phyloP scores from a whole-genome alignment of 2,888 invertebrate genomes.

The Archaeoteleia sp. region DNA sequence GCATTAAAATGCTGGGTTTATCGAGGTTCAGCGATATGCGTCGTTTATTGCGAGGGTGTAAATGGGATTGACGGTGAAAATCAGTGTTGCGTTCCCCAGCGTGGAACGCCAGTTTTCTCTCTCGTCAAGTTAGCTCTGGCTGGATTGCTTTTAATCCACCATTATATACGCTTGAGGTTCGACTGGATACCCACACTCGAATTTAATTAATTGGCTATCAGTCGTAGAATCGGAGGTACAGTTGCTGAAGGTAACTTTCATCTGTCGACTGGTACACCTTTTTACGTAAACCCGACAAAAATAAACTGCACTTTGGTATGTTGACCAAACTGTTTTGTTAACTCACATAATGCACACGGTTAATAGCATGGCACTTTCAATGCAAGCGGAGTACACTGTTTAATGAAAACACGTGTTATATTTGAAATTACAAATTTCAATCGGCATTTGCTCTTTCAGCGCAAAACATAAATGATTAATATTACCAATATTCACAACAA shows the following conservation, averaged over 20 bases:
- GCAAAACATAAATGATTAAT: too few relatives aligned
- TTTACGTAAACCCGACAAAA: neutral
- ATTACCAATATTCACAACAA: too few relatives aligned
- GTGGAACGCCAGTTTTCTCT: neutral
- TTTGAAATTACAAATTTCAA: too few relatives aligned
- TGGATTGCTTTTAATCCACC: constrained; percentile 1
- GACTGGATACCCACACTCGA: neutral
- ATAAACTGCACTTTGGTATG: neutral
- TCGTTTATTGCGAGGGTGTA: constrained; percentile 17
- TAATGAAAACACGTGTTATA: too few relatives aligned
- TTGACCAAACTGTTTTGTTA: neutral
- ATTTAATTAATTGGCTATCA: constrained; percentile 27
- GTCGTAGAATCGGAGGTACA: constrained; percentile 6
- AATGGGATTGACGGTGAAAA: constrained; percentile 29
- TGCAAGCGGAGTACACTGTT: too few relatives aligned
- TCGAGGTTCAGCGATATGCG: constrained; percentile 7
- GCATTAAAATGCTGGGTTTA: neutral
- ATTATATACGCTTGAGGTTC: constrained; percentile 6
- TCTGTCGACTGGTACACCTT: neutral
- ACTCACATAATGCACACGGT: neutral
- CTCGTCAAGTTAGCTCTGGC: neutral
- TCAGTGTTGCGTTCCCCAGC: constrained; percentile 3
- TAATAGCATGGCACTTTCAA: too few relatives aligned
- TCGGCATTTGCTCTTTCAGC: too few relatives aligned
- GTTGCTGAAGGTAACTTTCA: neutral